Evolutionary conservation across 2,113 vertebrate species (phyloP).

Genomic region (Clarias magur): DNA sequence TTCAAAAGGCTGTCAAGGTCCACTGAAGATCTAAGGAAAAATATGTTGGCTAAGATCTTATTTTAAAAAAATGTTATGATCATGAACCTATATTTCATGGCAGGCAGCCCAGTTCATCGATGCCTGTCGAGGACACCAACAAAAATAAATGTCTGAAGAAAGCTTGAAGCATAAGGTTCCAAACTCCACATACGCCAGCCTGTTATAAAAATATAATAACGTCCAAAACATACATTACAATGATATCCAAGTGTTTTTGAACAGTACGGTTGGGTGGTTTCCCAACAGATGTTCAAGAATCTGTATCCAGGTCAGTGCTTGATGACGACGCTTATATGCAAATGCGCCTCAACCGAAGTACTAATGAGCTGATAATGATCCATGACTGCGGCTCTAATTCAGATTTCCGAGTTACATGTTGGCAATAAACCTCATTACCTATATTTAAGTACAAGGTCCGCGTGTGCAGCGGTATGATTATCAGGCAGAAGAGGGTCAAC

Average conservation of each 20-base stretch:
- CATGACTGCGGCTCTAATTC: not conserved
- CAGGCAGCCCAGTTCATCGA: not conserved
- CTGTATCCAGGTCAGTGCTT: slow-evolving; percentile 1
- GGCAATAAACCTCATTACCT: not conserved
- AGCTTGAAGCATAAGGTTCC: not conserved
- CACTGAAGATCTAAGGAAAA: not conserved
- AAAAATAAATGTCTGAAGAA: not conserved
- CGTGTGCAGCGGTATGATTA: not conserved
- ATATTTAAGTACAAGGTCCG: not conserved
- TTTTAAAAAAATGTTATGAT: not conserved
- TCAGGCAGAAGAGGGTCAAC: not conserved
- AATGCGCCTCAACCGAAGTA: not conserved
- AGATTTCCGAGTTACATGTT: not conserved
- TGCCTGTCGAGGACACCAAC: not conserved
- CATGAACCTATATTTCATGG: not conserved
- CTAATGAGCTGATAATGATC: slow-evolving; percentile 12
- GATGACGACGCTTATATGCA: not conserved
- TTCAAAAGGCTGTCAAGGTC: not conserved
- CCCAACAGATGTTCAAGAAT: not conserved
- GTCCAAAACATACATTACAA: not conserved
- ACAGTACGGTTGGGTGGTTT: not conserved
- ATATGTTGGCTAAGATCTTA: not conserved
- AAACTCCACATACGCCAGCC: not conserved
- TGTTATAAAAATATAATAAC: not conserved
- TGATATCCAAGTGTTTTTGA: not conserved